Evolutionary conservation across 64 coral and sea anemone genomes (phyloP).

Genomic region (Exaiptasia diaphana): DNA sequence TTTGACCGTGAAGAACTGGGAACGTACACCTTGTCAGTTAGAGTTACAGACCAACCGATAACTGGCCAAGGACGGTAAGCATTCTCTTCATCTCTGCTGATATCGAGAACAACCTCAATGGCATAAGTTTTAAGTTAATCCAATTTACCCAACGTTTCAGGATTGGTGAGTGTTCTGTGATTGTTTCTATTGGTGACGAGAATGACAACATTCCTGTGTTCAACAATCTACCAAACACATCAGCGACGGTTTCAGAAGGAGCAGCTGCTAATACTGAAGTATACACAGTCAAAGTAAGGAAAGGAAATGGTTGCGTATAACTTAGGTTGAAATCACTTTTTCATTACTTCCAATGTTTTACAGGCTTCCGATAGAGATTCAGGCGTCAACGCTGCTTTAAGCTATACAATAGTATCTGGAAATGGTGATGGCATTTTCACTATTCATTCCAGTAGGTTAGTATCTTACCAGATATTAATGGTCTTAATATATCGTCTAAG

Average conservation of each 20-base stretch:
- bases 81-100: too few species aligned
- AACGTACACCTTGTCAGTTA: conserved; percentile 39
- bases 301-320: neutral
- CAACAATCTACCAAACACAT: conserved; percentile 65
- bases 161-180: conserved; percentile 33
- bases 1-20: conserved; percentile 69
- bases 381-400: conserved; percentile 67
- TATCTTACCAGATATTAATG: too few species aligned
- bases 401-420: conserved; percentile 64
- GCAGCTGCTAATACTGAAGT: conserved; percentile 38
- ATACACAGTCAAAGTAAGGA: conserved; percentile 59
- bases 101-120: neutral
- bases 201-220: conserved; percentile 79
- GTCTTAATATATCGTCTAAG: too few species aligned
- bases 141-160: neutral
- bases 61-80: conserved; percentile 70
- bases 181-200: conserved; percentile 50
- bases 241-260: conserved; percentile 51
- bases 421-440: conserved; percentile 43
- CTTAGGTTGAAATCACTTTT: neutral
- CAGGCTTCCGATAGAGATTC: conserved; percentile 68
- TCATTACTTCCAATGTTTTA: neutral
- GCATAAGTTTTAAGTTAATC: neutral
- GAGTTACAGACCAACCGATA: conserved; percentile 72
- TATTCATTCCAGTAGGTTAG: conserved; percentile 71